Conservation (phyloP, 2,797 vertebrate genomes). For the Pygocentrus nattereri region DNA sequence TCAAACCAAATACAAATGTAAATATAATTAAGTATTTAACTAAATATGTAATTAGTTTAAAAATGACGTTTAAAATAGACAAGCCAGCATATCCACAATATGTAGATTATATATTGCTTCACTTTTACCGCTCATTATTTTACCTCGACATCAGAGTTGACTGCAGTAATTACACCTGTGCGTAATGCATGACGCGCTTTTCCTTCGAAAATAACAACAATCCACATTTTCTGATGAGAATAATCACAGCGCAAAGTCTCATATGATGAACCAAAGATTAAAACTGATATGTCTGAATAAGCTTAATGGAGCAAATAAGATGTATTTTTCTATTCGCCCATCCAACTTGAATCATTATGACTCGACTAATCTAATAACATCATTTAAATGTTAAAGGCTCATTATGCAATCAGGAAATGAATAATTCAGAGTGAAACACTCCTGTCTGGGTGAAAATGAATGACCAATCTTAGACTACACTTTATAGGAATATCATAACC, state of each 20-base stretch:
- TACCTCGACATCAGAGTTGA: background rate
- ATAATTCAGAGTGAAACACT: slow-evolving; percentile 40
- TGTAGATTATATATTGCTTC: background rate
- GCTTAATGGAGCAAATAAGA: slow-evolving; percentile 48
- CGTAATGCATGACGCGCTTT: background rate
- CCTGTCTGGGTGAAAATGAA: slow-evolving; percentile 26
- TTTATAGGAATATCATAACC: slow-evolving; percentile 15
- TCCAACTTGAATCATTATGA: slow-evolving; percentile 44
- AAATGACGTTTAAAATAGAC: no score
- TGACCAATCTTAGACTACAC: slow-evolving; percentile 17
- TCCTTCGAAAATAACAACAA: background rate
- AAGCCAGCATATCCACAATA: background rate
- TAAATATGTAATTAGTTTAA: no score
- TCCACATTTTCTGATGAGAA: background rate
- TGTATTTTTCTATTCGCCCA: slow-evolving; percentile 13
- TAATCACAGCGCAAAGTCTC: slow-evolving; percentile 10
- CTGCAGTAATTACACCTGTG: background rate
- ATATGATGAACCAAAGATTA: slow-evolving; percentile 37
- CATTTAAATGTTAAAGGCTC: slow-evolving; percentile 50
- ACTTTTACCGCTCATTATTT: background rate
- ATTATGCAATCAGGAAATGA: slow-evolving; percentile 50
- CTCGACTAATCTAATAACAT: slow-evolving; percentile 54
- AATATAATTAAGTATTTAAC: no score
- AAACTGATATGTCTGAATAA: slow-evolving; percentile 29
- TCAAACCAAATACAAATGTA: no score